These are phyloP conservation scores for Phaetusa simplex DNA, from an alignment of 2,113 vertebrate genomes.

Conservation along the genomic window DNA sequence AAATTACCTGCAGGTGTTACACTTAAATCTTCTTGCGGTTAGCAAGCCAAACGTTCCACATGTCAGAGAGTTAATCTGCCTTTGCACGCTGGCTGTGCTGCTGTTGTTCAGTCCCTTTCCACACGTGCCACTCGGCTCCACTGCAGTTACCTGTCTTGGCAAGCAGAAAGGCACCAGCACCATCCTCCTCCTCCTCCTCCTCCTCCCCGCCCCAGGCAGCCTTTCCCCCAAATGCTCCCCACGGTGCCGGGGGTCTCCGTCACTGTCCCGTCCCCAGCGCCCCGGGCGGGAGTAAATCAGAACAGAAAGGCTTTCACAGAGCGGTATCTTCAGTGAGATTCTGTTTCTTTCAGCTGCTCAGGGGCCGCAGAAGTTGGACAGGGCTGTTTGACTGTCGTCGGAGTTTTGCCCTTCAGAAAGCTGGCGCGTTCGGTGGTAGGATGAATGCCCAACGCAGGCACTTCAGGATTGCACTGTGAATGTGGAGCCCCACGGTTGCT, in stretches of 20 bases:
- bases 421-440: not conserved
- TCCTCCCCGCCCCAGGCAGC: not conserved
- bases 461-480: not conserved
- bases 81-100: accelerated
- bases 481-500: not conserved
- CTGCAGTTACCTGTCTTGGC: too few species aligned
- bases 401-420: not conserved
- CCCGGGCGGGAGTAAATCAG: not conserved
- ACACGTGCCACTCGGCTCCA: accelerated
- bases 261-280: not conserved
- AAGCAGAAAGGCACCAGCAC: conserved; percentile 65
- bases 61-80: not conserved
- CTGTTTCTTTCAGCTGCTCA: not conserved
- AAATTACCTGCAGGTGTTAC: not conserved
- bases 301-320: not conserved
- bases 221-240: not conserved
- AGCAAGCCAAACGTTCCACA: accelerated
- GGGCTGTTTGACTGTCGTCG: not conserved
- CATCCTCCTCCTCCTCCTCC: conserved; percentile 40
- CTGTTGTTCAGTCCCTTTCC: not conserved
- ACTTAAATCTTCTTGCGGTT: not conserved
- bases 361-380: not conserved
- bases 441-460: not conserved
- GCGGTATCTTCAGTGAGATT: not conserved
- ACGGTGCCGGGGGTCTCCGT: not conserved